phyloP scores from a whole-genome alignment of 2,113 vertebrate species.

The Nannobrachium achirus region DNA sequence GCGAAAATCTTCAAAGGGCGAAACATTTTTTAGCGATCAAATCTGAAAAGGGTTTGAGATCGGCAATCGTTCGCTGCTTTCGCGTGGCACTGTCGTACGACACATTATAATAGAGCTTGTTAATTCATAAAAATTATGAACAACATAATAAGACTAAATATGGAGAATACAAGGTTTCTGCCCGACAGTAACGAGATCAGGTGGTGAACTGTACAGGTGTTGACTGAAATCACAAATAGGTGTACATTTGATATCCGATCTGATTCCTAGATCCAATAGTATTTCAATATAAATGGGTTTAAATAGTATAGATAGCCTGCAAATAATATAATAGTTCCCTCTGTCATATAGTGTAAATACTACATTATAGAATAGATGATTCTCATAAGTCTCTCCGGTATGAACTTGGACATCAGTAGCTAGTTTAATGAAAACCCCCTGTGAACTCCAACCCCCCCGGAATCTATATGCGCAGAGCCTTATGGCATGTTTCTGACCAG shows the following conservation, averaged over 20 bases:
- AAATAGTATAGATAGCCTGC: slow-evolving; percentile 63
- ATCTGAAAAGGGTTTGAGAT: too few relatives aligned
- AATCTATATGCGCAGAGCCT: too few relatives aligned
- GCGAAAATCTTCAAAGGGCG: too few relatives aligned
- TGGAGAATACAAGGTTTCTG: neutral
- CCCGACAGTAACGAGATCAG: neutral
- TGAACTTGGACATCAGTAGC: neutral
- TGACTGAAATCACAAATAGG: slow-evolving; percentile 18
- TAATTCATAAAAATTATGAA: too few relatives aligned
- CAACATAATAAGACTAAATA: slow-evolving; percentile 9
- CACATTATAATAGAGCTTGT: too few relatives aligned
- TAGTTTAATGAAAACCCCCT: slow-evolving; percentile 26
- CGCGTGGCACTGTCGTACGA: too few relatives aligned
- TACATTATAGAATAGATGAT: too few relatives aligned
- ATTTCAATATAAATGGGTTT: slow-evolving; percentile 51
- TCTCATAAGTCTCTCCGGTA: slow-evolving; percentile 7
- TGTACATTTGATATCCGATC: slow-evolving; percentile 59
- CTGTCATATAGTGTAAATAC: slow-evolving; percentile 5
- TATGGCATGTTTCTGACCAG: too few relatives aligned
- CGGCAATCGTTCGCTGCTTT: too few relatives aligned
- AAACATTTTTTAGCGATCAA: too few relatives aligned
- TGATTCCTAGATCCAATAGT: slow-evolving; percentile 41
- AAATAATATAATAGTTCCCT: slow-evolving; percentile 33
- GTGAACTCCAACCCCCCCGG: too few relatives aligned
- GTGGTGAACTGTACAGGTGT: slow-evolving; percentile 38